Percentiles rank a stretch among this genome's conserved stretches.
Conservation (phyloP, 2,113 vertebrate genomes). For the Ondatra zibethicus region DNA sequence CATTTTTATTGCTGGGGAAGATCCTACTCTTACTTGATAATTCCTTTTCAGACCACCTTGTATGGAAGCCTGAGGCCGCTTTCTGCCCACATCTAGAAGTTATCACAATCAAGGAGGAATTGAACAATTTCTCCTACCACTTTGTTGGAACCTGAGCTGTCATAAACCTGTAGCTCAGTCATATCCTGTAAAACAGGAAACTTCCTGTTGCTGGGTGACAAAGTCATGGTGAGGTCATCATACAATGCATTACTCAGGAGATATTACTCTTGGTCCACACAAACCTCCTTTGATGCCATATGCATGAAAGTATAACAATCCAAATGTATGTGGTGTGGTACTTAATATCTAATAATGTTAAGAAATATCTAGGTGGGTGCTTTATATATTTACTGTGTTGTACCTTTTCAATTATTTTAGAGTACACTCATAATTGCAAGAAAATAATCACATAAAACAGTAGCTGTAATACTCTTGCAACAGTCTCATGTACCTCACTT, state of each 20-base stretch:
- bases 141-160: background rate
- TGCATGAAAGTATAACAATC: background rate
- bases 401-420: background rate
- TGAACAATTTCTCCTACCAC: background rate
- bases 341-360: background rate
- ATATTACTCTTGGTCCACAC: background rate
- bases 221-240: background rate
- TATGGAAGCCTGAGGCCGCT: background rate
- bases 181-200: background rate
- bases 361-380: background rate
- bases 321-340: background rate
- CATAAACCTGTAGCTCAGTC: background rate
- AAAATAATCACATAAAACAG: background rate
- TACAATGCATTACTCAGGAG: background rate
- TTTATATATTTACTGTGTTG: background rate
- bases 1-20: background rate
- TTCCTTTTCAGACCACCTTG: background rate
- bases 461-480: background rate
- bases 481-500: background rate
- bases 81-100: background rate
- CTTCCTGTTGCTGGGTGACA: background rate
- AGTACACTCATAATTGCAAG: background rate
- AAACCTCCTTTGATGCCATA: background rate
- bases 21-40: background rate
- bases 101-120: accelerated